Percentiles rank a stretch among this genome's conserved stretches.
These are phyloP conservation scores for Yponomeuta sedellus DNA, from an alignment of 2,888 invertebrate genomes.

Conservation along the genomic window DNA sequence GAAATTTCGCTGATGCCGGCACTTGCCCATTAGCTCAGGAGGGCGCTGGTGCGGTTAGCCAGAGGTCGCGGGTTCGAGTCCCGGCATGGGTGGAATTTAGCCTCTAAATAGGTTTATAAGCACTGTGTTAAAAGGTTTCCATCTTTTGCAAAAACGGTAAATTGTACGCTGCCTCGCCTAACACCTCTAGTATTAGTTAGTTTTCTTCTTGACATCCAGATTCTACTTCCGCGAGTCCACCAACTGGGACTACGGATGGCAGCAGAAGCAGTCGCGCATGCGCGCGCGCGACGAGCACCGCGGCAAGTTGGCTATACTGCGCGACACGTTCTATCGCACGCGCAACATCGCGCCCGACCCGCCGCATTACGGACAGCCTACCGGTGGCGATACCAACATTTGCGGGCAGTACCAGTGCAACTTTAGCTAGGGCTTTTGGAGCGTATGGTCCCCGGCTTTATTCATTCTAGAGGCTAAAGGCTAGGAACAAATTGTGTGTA, in stretches of 20 bases:
- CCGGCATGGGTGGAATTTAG: too few species aligned
- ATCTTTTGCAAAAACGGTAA: too few species aligned
- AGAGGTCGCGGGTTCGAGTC: too few species aligned
- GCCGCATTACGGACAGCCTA: conserved; percentile 68
- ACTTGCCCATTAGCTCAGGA: too few species aligned
- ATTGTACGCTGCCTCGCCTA: too few species aligned
- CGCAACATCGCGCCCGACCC: conserved; percentile 75
- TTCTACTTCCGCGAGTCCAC: conserved; percentile 69
- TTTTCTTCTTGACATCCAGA: conserved; percentile 29
- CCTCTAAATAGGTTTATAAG: too few species aligned
- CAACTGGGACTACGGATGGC: conserved; percentile 78
- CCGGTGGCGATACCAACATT: conserved; percentile 50
- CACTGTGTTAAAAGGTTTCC: too few species aligned
- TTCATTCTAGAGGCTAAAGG: too few species aligned
- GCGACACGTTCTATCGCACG: conserved; percentile 75
- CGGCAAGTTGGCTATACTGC: conserved; percentile 70
- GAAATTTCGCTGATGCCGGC: too few species aligned
- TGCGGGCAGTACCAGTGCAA: conserved; percentile 62
- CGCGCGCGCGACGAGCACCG: conserved; percentile 52
- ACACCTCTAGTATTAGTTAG: neutral
- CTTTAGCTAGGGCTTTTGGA: conserved; percentile 27
- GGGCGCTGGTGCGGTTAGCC: too few species aligned
- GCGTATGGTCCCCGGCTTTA: too few species aligned
- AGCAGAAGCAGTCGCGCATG: conserved; percentile 56
- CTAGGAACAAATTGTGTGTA: too few species aligned